These are phyloP conservation scores for Chymomyza amoena DNA, from an alignment of 2,888 invertebrate genomes.

Conservation along the genomic window DNA sequence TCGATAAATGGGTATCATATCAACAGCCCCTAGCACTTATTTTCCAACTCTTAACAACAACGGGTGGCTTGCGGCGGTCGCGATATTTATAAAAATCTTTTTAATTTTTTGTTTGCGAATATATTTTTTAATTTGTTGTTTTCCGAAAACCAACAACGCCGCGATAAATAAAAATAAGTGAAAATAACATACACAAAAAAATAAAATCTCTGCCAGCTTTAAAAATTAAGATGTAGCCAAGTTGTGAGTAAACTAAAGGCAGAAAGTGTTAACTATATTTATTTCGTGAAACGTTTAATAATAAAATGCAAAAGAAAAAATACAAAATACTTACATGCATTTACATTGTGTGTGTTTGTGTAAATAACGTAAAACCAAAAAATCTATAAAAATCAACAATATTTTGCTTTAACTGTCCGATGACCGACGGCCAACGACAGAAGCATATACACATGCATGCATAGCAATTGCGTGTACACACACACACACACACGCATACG, in stretches of 20 bases:
- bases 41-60: neutral
- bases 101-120: conserved; percentile 33
- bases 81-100: conserved; percentile 34
- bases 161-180: neutral
- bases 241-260: neutral
- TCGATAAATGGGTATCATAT: neutral
- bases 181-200: neutral
- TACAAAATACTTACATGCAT: neutral
- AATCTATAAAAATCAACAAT: conserved; percentile 1
- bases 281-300: neutral
- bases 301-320: neutral
- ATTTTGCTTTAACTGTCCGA: conserved; percentile 1
- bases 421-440: neutral
- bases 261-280: neutral
- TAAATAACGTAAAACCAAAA: neutral
- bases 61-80: conserved; percentile 22
- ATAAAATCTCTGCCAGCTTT: neutral
- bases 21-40: neutral
- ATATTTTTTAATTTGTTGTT: conserved; percentile 20
- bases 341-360: conserved; percentile 2
- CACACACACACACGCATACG: conserved; percentile 13
- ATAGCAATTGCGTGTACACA: neutral
- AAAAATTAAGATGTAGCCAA: neutral
- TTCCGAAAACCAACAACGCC: conserved; percentile 19
- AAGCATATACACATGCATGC: neutral